phyloP scores from a whole-genome alignment of 2,797 vertebrate genomes.

The Tokudaia tokunoshimensis region DNA sequence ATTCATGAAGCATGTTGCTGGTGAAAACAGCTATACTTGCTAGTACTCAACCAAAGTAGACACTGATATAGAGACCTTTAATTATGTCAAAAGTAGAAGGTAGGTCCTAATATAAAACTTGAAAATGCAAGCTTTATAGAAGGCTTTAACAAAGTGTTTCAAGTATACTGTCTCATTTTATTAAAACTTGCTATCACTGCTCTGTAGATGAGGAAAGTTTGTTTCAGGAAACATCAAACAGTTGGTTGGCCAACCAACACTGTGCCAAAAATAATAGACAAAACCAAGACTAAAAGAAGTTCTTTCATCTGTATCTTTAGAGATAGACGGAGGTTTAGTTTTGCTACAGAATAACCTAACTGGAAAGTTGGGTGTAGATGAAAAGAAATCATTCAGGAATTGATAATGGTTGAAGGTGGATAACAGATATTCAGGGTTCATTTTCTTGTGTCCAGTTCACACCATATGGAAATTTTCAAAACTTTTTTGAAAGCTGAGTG shows the following conservation, averaged over 20 bases:
- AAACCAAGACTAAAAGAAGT: not conserved
- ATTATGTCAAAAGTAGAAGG: not conserved
- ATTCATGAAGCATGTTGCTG: slow-evolving; percentile 38
- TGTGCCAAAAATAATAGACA: not conserved
- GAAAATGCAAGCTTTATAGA: not conserved
- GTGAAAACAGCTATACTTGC: slow-evolving; percentile 12
- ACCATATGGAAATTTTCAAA: not conserved
- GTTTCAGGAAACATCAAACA: not conserved
- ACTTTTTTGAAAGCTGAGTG: not conserved
- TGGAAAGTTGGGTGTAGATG: not conserved
- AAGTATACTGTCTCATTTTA: not conserved
- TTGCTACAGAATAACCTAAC: slow-evolving; percentile 33
- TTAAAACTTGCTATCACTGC: not conserved
- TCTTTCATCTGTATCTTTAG: slow-evolving; percentile 1
- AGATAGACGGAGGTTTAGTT: not conserved
- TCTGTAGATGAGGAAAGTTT: not conserved
- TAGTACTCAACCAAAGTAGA: not conserved
- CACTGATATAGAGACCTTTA: slow-evolving; percentile 52
- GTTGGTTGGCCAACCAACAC: not conserved
- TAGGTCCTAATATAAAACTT: not conserved
- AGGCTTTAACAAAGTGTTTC: not conserved
- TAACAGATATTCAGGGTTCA: not conserved
- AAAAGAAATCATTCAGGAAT: not conserved
- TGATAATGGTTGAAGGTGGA: not conserved
- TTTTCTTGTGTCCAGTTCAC: not conserved